Conservation (phyloP, 2,797 vertebrate species). For the Cirrhinus molitorella region DNA sequence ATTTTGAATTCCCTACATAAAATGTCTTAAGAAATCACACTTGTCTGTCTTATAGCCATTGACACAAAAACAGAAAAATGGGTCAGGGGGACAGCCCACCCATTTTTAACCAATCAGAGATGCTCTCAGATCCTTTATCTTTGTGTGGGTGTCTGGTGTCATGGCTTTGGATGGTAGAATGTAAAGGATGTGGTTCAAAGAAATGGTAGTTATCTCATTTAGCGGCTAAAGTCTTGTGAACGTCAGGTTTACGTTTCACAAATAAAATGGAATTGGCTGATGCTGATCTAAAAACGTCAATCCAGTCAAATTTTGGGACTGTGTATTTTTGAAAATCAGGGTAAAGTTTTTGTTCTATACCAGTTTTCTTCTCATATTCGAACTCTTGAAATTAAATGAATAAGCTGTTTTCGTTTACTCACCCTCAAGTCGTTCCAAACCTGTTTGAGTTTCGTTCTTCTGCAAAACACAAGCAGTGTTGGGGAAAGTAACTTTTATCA, state of each 20-base stretch:
- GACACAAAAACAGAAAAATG: conserved; percentile 1
- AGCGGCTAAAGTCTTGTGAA: not conserved
- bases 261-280: not conserved
- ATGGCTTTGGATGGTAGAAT: not conserved
- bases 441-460: not conserved
- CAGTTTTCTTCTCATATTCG: not conserved
- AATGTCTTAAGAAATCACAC: not conserved
- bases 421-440: not conserved
- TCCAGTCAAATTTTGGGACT: not conserved
- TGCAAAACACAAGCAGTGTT: not conserved
- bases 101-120: not conserved
- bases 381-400: not conserved
- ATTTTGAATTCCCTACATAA: not conserved
- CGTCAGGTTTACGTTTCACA: not conserved
- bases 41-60: not conserved
- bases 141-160: not conserved
- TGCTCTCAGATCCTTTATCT: not conserved
- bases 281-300: not conserved
- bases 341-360: not conserved
- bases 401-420: not conserved
- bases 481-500: too few relatives aligned
- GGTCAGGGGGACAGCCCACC: not conserved
- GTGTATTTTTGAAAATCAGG: not conserved
- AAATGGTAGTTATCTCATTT: not conserved
- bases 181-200: not conserved